Evolutionary conservation across 2,797 vertebrate genomes (phyloP).

Genomic region (Leptatherina wallacei): DNA sequence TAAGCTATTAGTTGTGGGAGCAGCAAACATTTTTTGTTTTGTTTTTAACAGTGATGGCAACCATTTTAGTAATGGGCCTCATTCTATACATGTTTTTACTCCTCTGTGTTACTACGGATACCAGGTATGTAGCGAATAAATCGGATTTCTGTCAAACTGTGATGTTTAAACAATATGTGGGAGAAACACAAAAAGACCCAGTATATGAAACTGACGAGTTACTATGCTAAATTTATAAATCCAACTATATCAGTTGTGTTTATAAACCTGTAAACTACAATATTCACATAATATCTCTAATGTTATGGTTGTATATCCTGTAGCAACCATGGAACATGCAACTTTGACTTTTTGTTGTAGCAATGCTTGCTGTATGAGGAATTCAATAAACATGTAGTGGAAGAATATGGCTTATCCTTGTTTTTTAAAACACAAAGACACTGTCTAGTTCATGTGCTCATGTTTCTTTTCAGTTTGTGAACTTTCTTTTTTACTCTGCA

Average conservation of each 20-base stretch:
- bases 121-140: constrained; percentile 39
- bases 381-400: constrained; percentile 76
- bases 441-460: neutral
- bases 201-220: neutral
- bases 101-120: constrained; percentile 29
- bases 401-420: constrained; percentile 61
- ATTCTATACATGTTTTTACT: constrained; percentile 27
- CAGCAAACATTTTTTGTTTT: constrained; percentile 12
- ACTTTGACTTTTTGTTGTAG: constrained; percentile 40
- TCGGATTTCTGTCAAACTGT: constrained; percentile 19
- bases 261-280: neutral
- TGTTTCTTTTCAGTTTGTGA: neutral
- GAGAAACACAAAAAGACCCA: constrained; percentile 20
- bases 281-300: neutral
- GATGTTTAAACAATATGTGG: constrained; percentile 26
- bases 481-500: neutral
- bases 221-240: constrained; percentile 8
- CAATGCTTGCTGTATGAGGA: constrained; percentile 68
- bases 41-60: constrained; percentile 9
- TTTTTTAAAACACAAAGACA: constrained; percentile 12
- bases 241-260: constrained; percentile 11
- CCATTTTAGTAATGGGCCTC: constrained; percentile 5
- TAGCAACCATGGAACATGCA: constrained; percentile 1
- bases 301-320: neutral
- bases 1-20: constrained; percentile 3